phyloP scores from a whole-genome alignment of 2,113 vertebrate genomes.

The Lagenorhynchus albirostris region DNA sequence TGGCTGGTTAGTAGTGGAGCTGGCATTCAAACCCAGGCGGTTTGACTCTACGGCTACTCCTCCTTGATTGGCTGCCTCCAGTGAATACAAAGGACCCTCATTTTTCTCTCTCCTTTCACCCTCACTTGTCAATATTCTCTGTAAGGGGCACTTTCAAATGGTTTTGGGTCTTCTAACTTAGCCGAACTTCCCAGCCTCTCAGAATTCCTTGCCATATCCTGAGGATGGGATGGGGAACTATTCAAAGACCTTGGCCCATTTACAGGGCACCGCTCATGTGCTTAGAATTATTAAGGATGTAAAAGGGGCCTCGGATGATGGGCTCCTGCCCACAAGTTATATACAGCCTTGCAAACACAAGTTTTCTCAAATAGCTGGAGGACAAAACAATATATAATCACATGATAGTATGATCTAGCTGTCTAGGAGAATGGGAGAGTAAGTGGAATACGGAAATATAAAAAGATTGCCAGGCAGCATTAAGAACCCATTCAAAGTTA shows the following conservation, averaged over 20 bases:
- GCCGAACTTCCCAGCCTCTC: background rate
- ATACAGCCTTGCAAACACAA: background rate
- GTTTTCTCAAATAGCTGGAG: background rate
- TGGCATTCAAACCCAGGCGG: background rate
- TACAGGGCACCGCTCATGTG: background rate
- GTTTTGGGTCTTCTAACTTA: background rate
- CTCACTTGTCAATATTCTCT: background rate
- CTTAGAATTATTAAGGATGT: background rate
- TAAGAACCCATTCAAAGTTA: background rate
- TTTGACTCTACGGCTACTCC: background rate
- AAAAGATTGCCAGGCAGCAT: background rate
- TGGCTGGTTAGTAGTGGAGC: background rate
- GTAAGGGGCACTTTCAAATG: background rate
- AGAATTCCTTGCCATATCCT: background rate
- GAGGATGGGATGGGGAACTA: background rate
- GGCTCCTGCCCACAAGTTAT: background rate
- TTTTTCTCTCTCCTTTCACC: background rate
- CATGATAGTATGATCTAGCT: background rate
- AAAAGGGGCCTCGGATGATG: background rate
- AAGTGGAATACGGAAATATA: background rate
- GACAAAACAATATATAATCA: background rate
- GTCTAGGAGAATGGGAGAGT: background rate
- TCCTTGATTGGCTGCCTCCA: background rate
- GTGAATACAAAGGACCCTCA: background rate
- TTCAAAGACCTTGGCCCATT: background rate